A percentile compares a stretch with the other conserved stretches of the same genome.
Conservation (phyloP, 2,888 invertebrate species). For the Spicauda simplicius region DNA sequence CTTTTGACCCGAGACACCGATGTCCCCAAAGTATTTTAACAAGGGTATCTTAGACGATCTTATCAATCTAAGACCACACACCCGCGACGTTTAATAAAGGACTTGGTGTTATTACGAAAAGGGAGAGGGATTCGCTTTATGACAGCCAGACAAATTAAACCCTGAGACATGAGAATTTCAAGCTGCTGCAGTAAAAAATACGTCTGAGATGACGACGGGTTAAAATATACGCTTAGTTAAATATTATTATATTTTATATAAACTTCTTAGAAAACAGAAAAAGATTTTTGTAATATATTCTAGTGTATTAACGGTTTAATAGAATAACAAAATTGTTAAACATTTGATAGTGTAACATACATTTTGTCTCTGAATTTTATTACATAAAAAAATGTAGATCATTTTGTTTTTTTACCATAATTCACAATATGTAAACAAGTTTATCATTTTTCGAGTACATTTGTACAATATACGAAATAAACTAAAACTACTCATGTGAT, state of each 20-base stretch:
- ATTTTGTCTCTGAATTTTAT: no score
- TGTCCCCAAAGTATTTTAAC: conserved; percentile 48
- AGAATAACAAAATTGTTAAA: no score
- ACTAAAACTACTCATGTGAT: no score
- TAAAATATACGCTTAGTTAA: conserved; percentile 5
- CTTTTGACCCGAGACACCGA: conserved; percentile 50
- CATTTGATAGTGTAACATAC: no score
- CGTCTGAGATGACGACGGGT: conserved; percentile 9
- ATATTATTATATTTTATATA: not conserved
- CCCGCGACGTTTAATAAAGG: conserved; percentile 44
- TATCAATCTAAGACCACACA: conserved; percentile 62
- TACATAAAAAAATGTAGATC: no score
- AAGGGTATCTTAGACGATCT: conserved; percentile 55
- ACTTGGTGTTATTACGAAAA: conserved; percentile 28
- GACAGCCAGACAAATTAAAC: conserved; percentile 35
- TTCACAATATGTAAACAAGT: no score
- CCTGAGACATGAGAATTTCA: conserved; percentile 32
- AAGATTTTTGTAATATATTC: no score
- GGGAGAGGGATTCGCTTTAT: conserved; percentile 34
- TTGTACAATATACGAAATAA: no score
- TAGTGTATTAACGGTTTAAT: no score
- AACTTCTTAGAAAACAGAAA: no score
- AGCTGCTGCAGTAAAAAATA: conserved; percentile 29
- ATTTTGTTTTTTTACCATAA: no score
- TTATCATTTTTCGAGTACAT: no score